phyloP scores from a whole-genome alignment of 1,140 invertebrate species.

The Euwallacea fornicatus region DNA sequence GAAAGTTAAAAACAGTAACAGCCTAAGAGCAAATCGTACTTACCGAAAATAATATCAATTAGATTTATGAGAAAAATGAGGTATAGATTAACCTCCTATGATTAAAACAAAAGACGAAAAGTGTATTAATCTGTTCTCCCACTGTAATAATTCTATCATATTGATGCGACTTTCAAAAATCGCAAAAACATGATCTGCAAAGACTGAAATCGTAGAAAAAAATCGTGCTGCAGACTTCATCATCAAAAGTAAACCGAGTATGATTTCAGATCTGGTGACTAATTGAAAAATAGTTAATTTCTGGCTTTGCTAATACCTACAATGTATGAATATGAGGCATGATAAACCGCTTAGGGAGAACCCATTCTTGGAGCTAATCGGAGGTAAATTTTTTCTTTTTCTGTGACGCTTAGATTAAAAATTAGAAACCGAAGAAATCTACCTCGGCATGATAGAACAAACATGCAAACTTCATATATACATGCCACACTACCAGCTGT shows the following conservation, averaged over 20 bases:
- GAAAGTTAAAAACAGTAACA: slow-evolving; percentile 2
- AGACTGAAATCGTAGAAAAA: background rate
- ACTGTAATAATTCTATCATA: background rate
- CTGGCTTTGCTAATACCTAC: slow-evolving; percentile 2
- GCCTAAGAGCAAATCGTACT: slow-evolving; percentile 26
- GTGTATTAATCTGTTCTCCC: no score
- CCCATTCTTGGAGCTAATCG: slow-evolving; percentile 31
- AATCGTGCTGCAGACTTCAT: slow-evolving; percentile 18
- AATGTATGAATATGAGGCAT: background rate
- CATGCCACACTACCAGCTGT: slow-evolving; percentile 50
- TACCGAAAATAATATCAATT: slow-evolving; percentile 26
- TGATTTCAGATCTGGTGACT: slow-evolving; percentile 2
- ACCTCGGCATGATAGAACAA: slow-evolving; percentile 37
- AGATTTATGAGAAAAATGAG: no score
- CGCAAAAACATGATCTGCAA: background rate
- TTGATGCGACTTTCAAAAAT: background rate
- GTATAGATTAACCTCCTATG: no score
- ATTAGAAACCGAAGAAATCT: slow-evolving; percentile 15
- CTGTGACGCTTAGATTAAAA: background rate
- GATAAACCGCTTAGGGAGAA: slow-evolving; percentile 12
- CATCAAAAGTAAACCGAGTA: background rate
- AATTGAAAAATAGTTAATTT: background rate
- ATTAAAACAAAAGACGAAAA: no score
- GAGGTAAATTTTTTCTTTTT: slow-evolving; percentile 12
- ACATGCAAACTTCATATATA: slow-evolving; percentile 50